Percentiles rank a stretch among this genome's conserved stretches.
phyloP scores from a whole-genome alignment of 2,888 invertebrate species.

The Diadromus collaris region DNA sequence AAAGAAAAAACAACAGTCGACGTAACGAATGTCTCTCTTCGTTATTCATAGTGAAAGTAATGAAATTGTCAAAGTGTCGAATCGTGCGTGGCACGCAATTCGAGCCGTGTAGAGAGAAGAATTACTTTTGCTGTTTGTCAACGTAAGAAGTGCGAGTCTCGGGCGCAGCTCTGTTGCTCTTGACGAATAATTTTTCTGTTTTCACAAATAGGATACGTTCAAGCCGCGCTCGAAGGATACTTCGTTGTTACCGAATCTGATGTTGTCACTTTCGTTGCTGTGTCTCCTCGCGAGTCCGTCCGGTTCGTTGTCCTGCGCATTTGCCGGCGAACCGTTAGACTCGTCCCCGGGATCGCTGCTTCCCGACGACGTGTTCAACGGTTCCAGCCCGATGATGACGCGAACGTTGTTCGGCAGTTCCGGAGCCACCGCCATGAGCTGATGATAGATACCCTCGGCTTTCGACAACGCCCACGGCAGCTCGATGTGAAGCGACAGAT shows the following conservation, averaged over 20 bases:
- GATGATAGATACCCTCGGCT: slow-evolving; percentile 96
- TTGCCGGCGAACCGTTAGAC: slow-evolving; percentile 64
- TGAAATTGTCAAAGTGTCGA: slow-evolving; percentile 2
- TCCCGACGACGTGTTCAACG: slow-evolving; percentile 72
- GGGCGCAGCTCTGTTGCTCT: background rate
- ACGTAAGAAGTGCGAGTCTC: slow-evolving; percentile 14
- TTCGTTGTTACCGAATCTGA: slow-evolving; percentile 75
- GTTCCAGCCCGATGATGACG: slow-evolving; percentile 86
- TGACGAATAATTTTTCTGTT: slow-evolving; percentile 60
- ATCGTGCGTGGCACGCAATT: slow-evolving; percentile 13
- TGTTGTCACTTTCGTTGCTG: slow-evolving; percentile 76
- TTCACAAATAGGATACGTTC: slow-evolving; percentile 76
- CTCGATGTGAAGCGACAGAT: slow-evolving; percentile 93
- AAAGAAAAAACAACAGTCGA: background rate
- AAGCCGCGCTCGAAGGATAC: slow-evolving; percentile 77
- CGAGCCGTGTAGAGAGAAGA: slow-evolving; percentile 28
- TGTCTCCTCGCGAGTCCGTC: slow-evolving; percentile 75
- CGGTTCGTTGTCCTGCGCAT: slow-evolving; percentile 77
- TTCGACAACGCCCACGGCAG: slow-evolving; percentile 90
- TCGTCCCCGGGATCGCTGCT: slow-evolving; percentile 67
- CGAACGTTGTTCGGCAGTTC: slow-evolving; percentile 88
- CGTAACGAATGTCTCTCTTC: slow-evolving; percentile 5
- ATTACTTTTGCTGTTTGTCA: slow-evolving; percentile 3
- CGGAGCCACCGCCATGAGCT: slow-evolving; percentile 86
- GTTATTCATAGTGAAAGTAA: slow-evolving; percentile 14